phyloP scores from a whole-genome alignment of 1,140 invertebrate genomes.

The Lithobius niger region DNA sequence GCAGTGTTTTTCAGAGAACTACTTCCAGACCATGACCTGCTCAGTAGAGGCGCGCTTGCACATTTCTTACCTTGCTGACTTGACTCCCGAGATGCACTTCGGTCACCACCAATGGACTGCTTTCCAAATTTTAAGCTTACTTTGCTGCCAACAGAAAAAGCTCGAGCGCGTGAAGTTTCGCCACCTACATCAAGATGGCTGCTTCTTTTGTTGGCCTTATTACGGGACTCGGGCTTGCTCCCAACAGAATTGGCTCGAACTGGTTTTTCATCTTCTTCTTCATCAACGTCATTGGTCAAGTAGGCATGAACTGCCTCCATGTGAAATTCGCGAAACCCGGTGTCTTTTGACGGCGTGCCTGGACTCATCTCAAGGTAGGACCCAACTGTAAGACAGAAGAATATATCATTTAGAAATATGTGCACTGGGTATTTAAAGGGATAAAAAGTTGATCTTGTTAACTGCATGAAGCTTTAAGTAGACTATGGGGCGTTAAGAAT shows the following conservation, averaged over 20 bases:
- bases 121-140: conserved; percentile 7
- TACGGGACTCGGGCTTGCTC: conserved; percentile 45
- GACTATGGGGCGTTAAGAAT: too few species aligned
- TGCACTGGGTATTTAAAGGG: too few species aligned
- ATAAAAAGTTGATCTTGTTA: too few species aligned
- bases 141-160: conserved; percentile 52
- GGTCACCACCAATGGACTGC: not conserved
- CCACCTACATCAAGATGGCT: conserved; percentile 11
- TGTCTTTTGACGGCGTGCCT: conserved; percentile 49
- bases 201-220: conserved; percentile 11
- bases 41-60: conserved; percentile 40
- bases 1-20: conserved; percentile 1
- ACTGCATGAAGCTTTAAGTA: too few species aligned
- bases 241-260: conserved; percentile 74
- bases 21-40: conserved; percentile 14
- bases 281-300: conserved; percentile 41
- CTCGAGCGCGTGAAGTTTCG: conserved; percentile 39
- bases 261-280: conserved; percentile 44
- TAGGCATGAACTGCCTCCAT: conserved; percentile 51
- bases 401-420: not conserved
- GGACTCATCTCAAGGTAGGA: conserved; percentile 1
- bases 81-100: not conserved
- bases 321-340: conserved; percentile 44
- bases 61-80: conserved; percentile 33
- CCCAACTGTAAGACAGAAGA: not conserved